phyloP scores from a whole-genome alignment of 2,888 invertebrate species.

The Heliconius aoede region DNA sequence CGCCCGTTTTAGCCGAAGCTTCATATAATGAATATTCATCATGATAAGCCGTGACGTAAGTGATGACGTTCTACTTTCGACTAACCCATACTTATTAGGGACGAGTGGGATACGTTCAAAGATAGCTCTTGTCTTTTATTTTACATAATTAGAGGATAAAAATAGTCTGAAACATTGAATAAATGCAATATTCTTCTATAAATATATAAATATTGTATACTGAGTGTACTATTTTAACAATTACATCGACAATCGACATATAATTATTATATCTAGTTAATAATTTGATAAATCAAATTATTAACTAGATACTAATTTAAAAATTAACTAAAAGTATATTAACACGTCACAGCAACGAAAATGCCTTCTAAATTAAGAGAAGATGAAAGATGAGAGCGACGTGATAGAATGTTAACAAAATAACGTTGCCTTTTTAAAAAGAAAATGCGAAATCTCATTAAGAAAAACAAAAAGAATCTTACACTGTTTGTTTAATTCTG shows the following conservation, averaged over 20 bases:
- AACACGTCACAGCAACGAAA: neutral
- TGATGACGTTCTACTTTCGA: constrained; percentile 45
- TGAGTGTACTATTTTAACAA: too few species aligned
- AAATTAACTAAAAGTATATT: neutral
- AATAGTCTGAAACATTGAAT: too few species aligned
- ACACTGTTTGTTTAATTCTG: constrained; percentile 17
- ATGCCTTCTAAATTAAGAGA: neutral
- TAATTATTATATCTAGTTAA: too few species aligned
- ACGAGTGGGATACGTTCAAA: constrained; percentile 1
- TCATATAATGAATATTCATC: constrained; percentile 28
- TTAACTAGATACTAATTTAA: neutral
- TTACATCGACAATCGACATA: too few species aligned
- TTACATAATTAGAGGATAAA: neutral
- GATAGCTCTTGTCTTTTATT: constrained; percentile 5
- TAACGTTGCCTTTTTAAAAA: neutral
- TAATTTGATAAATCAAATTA: too few species aligned
- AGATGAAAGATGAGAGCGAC: neutral
- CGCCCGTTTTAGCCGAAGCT: neutral
- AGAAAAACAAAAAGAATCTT: constrained; percentile 31
- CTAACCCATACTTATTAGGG: constrained; percentile 22
- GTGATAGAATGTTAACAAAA: neutral
- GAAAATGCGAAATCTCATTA: constrained; percentile 24
- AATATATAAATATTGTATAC: neutral
- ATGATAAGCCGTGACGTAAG: constrained; percentile 44
- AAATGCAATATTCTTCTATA: neutral